phyloP scores from a whole-genome alignment of 2,888 invertebrate genomes.

The Drosophila sordidula region DNA sequence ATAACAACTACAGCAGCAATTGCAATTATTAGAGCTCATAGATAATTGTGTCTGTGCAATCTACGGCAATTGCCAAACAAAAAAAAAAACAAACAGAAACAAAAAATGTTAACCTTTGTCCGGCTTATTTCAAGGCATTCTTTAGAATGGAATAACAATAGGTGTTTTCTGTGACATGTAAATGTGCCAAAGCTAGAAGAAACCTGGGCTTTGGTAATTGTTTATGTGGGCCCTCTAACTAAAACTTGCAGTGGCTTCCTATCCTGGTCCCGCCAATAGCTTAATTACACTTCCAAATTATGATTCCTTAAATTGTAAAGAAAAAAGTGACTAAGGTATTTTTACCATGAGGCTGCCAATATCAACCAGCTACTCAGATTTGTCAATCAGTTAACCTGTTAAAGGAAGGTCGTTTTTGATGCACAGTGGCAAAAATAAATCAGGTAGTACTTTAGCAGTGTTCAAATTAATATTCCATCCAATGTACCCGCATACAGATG shows the following conservation, averaged over 20 bases:
- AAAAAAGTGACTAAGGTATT: neutral
- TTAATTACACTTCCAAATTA: neutral
- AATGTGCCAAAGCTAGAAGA: constrained; percentile 3
- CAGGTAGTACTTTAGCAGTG: neutral
- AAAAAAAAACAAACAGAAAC: neutral
- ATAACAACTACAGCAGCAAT: constrained; percentile 1
- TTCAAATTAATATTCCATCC: constrained; percentile 46
- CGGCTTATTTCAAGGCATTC: constrained; percentile 5
- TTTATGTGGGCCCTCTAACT: neutral
- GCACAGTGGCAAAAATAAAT: neutral
- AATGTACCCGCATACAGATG: constrained; percentile 14
- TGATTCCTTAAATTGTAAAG: neutral
- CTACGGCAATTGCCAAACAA: constrained; percentile 3
- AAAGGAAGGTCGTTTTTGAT: neutral
- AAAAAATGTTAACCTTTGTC: neutral
- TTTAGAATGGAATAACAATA: neutral
- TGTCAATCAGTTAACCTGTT: neutral
- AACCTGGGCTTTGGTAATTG: neutral
- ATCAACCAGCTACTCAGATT: neutral
- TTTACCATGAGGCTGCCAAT: constrained; percentile 1
- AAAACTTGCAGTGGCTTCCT: neutral
- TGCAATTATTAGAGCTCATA: neutral
- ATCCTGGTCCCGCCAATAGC: neutral
- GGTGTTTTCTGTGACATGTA: constrained; percentile 16
- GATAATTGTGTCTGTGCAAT: constrained; percentile 4